These are phyloP conservation scores for Cheilinus undulatus DNA, from an alignment of 2,113 vertebrate species.

Conservation along the genomic window DNA sequence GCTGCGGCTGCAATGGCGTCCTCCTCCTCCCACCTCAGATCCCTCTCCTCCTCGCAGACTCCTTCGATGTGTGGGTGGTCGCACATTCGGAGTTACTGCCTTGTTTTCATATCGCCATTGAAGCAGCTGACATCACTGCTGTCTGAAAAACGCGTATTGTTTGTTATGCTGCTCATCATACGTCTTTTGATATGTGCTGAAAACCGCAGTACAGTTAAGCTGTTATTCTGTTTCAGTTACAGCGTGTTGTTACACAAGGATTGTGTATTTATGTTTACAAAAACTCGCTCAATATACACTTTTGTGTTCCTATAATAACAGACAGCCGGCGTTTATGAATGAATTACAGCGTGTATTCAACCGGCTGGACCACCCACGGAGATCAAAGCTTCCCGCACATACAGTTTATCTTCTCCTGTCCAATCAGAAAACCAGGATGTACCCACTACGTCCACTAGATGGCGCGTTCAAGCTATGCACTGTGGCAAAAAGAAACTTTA, in stretches of 20 bases:
- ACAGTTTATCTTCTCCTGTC: constrained; percentile 31
- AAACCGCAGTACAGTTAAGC: neutral
- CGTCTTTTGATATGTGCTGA: neutral
- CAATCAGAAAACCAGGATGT: constrained; percentile 47
- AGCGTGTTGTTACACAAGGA: neutral
- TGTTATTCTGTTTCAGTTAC: neutral
- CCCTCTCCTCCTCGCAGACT: constrained; percentile 46
- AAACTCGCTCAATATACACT: too few relatives aligned
- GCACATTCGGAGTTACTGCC: neutral
- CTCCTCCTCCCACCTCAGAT: constrained; percentile 52
- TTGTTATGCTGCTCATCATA: too few relatives aligned
- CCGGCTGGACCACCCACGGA: constrained; percentile 68
- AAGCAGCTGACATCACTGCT: neutral
- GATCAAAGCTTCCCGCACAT: constrained; percentile 78
- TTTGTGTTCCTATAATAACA: neutral
- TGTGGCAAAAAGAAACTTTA: too few relatives aligned
- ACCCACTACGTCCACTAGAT: neutral
- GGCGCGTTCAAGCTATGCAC: too few relatives aligned
- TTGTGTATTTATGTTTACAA: neutral
- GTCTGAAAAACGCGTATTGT: neutral
- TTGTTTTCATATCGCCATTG: constrained; percentile 3
- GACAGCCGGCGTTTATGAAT: constrained; percentile 40
- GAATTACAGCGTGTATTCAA: neutral
- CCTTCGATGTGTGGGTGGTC: constrained; percentile 78
- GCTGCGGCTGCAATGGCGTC: constrained; percentile 78